These are phyloP conservation scores for Chelon auratus DNA, from an alignment of 2,797 vertebrate species.

Conservation along the genomic window DNA sequence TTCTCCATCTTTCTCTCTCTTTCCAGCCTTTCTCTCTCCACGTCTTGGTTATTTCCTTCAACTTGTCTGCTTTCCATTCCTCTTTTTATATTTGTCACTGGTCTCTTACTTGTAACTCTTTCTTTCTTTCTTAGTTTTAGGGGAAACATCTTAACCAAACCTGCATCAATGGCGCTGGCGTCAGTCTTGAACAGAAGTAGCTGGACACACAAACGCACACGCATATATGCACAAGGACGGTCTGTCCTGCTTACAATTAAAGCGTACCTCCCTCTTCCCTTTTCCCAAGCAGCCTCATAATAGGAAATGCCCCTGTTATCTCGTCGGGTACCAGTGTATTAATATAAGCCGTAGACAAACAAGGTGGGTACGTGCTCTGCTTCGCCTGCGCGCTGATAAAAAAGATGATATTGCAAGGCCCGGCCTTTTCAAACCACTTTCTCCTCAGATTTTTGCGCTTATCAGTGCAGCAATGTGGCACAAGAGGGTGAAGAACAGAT, in stretches of 20 bases:
- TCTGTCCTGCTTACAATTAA: conserved; percentile 59
- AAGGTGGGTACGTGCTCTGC: conserved; percentile 58
- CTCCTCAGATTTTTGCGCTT: conserved; percentile 8
- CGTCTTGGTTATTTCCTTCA: conserved; percentile 19
- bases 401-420: conserved; percentile 21
- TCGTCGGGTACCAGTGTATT: conserved; percentile 69
- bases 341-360: conserved; percentile 77
- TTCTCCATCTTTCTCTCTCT: neutral
- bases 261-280: conserved; percentile 76
- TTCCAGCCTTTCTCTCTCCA: neutral
- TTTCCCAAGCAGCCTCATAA: conserved; percentile 73
- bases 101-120: conserved; percentile 1
- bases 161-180: conserved; percentile 7
- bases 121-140: conserved; percentile 2
- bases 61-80: conserved; percentile 65
- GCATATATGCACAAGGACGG: conserved; percentile 30
- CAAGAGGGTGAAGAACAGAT: conserved; percentile 6
- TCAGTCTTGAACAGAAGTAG: conserved; percentile 25
- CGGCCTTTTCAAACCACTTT: conserved; percentile 1
- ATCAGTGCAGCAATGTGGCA: neutral
- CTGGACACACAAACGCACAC: conserved; percentile 14
- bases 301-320: conserved; percentile 84
- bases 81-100: conserved; percentile 48
- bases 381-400: conserved; percentile 40
- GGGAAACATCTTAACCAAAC: conserved; percentile 13